Base-by-base conservation (phyloP, 2,113 vertebrate species). In the Lepidiolamprologus cunningtoni region DNA sequence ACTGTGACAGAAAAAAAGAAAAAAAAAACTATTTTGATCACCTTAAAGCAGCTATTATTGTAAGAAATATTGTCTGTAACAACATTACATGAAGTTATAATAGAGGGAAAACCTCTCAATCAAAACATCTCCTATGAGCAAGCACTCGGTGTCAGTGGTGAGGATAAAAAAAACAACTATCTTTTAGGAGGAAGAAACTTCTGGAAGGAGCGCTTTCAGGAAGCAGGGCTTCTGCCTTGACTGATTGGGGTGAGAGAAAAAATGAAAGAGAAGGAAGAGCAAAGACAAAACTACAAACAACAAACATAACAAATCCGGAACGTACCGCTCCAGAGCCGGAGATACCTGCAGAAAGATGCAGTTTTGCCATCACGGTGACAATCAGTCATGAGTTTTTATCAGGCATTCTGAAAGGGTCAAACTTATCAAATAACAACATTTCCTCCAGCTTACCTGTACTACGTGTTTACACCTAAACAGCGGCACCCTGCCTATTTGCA, bases 391-490 rank as follows among this genome's bases (percentile, higher is more conserved):
- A 47, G 84, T 63, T 40, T 80, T 28, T 54, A 37, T 55, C 21
- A 54, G 9, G 47, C 23, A 17, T 13, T 33, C 40, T 58, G 8
- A 21, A 54, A 23, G 35, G 33, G 26, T 37, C n/a, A 14, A 21
- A 54, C 85, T 87, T 57, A 45, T 83, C 83, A 45, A 31, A 17
- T 83, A 73, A 80, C 84, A 45, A 21, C 54, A 71, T 76, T 81
- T 86, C 50, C 53, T 93, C 86, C 86, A 71, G 31, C 13, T 79
- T 23, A 88, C 89, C 86, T 89, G 85, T 50, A 81, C 90, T 73
- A 21, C 4, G 42, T 94, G 93, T 94, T 95, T 94, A 87, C 85
- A 53, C 63, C 81, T 89, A 94, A 95, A 94, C 82, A 93, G 1
- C 9, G 23, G 81, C 80, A 28, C 35, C 9, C n/a, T 54, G 58